Conservation (phyloP, 64 coral and sea anemone species). For the Astreopora myriophthalma region DNA sequence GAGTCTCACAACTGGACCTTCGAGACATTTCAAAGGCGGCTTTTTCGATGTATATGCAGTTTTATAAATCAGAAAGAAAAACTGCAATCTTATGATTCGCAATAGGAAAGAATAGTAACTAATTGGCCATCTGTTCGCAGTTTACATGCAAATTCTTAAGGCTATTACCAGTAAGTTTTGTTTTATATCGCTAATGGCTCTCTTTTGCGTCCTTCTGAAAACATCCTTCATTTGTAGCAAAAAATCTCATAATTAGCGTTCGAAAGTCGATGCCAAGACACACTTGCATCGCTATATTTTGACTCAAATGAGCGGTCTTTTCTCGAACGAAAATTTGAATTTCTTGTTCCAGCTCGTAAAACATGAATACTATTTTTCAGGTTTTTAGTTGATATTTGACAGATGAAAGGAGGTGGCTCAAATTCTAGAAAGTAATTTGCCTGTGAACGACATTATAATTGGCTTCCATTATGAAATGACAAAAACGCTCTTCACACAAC, state of each 20-base stretch:
- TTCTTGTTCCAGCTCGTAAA: neutral
- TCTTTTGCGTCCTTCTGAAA: neutral
- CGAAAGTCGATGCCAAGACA: neutral
- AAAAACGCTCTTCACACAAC: neutral
- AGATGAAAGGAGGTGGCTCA: neutral
- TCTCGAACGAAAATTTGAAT: neutral
- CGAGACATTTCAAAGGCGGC: neutral
- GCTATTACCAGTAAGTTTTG: constrained; percentile 45
- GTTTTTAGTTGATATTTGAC: constrained; percentile 31
- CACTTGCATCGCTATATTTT: neutral
- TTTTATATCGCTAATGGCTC: constrained; percentile 35
- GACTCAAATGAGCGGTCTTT: neutral
- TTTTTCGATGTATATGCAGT: neutral
- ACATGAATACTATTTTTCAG: neutral
- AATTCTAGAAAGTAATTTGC: neutral
- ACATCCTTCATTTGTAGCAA: neutral
- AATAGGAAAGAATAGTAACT: neutral
- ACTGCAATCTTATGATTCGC: neutral
- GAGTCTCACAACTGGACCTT: neutral
- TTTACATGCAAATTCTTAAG: constrained; percentile 54
- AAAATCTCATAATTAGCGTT: neutral
- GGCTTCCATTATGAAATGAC: constrained; percentile 4
- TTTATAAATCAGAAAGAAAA: neutral
- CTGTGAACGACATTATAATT: constrained; percentile 3
- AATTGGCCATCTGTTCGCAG: constrained; percentile 44